Conservation (phyloP, 2,888 invertebrate species). For the Lingula anatina region DNA sequence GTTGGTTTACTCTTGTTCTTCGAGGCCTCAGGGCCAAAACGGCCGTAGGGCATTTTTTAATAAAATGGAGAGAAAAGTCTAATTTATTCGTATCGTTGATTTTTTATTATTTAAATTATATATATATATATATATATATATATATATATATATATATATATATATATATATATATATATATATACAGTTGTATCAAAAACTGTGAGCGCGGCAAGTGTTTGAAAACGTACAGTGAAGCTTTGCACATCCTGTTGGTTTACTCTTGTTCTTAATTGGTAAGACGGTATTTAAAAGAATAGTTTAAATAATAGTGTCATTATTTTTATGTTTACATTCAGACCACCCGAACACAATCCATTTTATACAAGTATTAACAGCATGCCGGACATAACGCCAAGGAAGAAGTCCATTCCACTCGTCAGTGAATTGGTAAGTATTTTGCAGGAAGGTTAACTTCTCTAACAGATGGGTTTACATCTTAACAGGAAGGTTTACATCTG, state of each 20-base stretch:
- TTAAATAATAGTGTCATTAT: too few species aligned
- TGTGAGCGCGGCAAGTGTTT: too few species aligned
- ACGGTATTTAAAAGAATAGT: too few species aligned
- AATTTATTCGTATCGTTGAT: neutral
- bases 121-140: constrained; percentile 8
- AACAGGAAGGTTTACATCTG: too few species aligned
- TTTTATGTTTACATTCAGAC: too few species aligned
- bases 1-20: neutral
- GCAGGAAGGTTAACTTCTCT: too few species aligned
- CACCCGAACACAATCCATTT: constrained; percentile 94
- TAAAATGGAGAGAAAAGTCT: too few species aligned
- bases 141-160: constrained; percentile 9
- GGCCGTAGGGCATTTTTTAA: too few species aligned
- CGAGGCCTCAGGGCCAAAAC: neutral
- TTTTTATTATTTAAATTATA: constrained; percentile 4
- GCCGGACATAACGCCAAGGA: constrained; percentile 95
- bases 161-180: constrained; percentile 8
- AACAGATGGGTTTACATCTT: too few species aligned
- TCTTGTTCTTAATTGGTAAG: too few species aligned
- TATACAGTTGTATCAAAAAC: neutral
- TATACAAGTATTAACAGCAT: constrained; percentile 99
- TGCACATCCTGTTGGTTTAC: neutral
- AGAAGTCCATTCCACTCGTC: constrained; percentile 96
- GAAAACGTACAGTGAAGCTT: too few species aligned
- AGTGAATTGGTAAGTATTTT: constrained; percentile 88